phyloP scores from a whole-genome alignment of 1,140 invertebrate species.

The Drosophila asahinai region DNA sequence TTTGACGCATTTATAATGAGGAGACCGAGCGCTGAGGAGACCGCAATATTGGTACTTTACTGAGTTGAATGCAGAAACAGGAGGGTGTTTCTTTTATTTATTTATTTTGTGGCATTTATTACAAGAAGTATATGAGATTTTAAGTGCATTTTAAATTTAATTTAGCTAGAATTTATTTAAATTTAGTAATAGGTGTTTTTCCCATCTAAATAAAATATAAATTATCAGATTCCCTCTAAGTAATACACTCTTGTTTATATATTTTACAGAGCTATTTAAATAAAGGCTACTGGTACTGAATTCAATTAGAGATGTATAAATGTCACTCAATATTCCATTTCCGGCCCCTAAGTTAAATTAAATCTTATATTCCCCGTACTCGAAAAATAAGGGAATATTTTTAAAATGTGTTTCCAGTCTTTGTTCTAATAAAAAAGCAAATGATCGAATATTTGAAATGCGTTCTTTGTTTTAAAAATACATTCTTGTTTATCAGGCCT shows the following conservation, averaged over 20 bases:
- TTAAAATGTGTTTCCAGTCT: constrained; percentile 8
- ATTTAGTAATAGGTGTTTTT: no score
- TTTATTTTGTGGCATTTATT: background rate
- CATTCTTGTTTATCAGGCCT: constrained; percentile 5
- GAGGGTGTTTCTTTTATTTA: background rate
- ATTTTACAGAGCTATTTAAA: background rate
- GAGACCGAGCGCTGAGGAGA: background rate
- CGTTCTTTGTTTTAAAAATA: constrained; percentile 18
- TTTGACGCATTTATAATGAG: constrained; percentile 48
- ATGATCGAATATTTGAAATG: constrained; percentile 5
- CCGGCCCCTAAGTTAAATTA: background rate
- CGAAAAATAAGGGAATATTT: background rate
- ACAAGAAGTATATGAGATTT: no score
- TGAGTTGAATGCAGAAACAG: constrained; percentile 2
- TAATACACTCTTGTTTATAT: background rate
- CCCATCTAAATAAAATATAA: background rate
- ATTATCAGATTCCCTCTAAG: background rate
- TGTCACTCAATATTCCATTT: no score
- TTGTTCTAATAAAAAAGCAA: constrained; percentile 16
- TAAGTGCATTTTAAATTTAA: no score
- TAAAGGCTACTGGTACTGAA: background rate
- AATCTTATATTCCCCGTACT: background rate
- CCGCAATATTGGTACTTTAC: background rate
- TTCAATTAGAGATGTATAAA: background rate
- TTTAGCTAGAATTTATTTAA: no score